A percentile compares a stretch with the other conserved stretches of the same genome.
Evolutionary conservation across 2,888 invertebrate species (phyloP).

Genomic region (Platycheirus rosarum): DNA sequence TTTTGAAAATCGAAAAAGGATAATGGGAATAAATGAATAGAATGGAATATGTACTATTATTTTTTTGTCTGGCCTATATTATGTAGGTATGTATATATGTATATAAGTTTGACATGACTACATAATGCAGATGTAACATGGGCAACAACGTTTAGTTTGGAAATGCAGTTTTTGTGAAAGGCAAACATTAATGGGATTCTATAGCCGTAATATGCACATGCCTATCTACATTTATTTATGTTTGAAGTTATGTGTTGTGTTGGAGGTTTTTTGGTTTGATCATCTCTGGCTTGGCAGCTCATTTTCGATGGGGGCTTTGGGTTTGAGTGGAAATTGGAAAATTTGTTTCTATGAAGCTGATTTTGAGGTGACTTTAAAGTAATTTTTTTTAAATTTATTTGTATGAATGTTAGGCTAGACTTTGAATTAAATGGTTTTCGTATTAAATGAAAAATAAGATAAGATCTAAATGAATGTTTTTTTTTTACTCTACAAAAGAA

Average conservation of each 20-base stretch:
- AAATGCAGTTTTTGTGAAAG: slow-evolving; percentile 35
- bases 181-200: slow-evolving; percentile 39
- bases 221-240: neutral
- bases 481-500: no score
- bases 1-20: slow-evolving; percentile 55
- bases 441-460: no score
- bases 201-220: slow-evolving; percentile 3
- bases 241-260: neutral
- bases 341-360: neutral
- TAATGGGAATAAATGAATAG: slow-evolving; percentile 60
- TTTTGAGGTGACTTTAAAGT: neutral
- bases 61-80: slow-evolving; percentile 28
- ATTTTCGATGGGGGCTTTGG: neutral
- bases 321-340: slow-evolving; percentile 10
- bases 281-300: slow-evolving; percentile 15
- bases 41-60: slow-evolving; percentile 22
- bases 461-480: no score
- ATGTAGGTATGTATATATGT: neutral
- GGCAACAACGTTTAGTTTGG: slow-evolving; percentile 24
- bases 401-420: no score
- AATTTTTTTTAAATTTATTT: no score
- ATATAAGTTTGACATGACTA: slow-evolving; percentile 29
- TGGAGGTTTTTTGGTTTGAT: slow-evolving; percentile 19
- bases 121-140: slow-evolving; percentile 39
- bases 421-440: no score